These are phyloP conservation scores for Polietes domitor DNA, from an alignment of 2,888 invertebrate genomes.

Conservation along the genomic window DNA sequence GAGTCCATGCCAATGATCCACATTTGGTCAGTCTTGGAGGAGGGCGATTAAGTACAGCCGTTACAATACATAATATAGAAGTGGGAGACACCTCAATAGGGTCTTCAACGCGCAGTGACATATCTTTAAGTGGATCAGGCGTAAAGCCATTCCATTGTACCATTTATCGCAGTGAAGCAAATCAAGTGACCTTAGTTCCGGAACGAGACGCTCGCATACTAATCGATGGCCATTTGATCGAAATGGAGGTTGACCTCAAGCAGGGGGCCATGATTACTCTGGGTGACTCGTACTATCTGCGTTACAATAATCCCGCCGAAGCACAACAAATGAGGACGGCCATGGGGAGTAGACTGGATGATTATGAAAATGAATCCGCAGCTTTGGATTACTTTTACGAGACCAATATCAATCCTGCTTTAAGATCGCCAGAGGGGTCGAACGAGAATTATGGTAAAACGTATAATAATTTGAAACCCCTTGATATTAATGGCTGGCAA, in stretches of 20 bases:
- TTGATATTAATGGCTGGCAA: constrained; percentile 82
- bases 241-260: constrained; percentile 87
- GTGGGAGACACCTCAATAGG: constrained; percentile 93
- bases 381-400: constrained; percentile 77
- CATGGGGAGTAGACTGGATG: constrained; percentile 78
- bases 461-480: constrained; percentile 78
- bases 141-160: constrained; percentile 92
- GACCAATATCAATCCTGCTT: constrained; percentile 64
- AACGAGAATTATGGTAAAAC: constrained; percentile 25
- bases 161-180: constrained; percentile 89
- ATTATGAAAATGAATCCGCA: constrained; percentile 57
- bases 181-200: constrained; percentile 91
- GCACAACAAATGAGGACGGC: constrained; percentile 93
- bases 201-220: constrained; percentile 85
- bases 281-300: constrained; percentile 93
- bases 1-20: constrained; percentile 90
- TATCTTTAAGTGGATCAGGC: constrained; percentile 91
- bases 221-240: constrained; percentile 89
- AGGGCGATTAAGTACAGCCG: constrained; percentile 93
- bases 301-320: constrained; percentile 95
- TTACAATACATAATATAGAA: constrained; percentile 93
- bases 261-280: constrained; percentile 96
- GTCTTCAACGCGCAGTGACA: constrained; percentile 89
- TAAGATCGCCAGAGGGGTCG: constrained; percentile 33
- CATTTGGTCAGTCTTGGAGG: constrained; percentile 95